Evolutionary conservation across 2,888 invertebrate genomes (phyloP), one percentile per base, ranked within the genome.

Genomic region (Ectobius pallidus): DNA sequence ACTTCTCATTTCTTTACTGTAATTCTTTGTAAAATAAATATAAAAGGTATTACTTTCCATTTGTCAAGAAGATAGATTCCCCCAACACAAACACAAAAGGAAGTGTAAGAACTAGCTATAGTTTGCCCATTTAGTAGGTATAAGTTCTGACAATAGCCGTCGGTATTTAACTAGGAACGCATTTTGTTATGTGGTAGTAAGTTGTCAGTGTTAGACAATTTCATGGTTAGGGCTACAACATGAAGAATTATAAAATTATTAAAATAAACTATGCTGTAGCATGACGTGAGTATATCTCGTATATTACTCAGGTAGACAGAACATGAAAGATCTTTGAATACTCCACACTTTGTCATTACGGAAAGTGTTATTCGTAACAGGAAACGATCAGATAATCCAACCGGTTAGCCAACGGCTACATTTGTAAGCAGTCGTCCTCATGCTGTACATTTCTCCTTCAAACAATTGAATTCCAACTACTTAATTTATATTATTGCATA

Each of bases 171-270:
- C 6, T 2, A 32, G 30, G 14, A 14, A 58, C 27, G 30, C n/a
- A 58, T 58, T 58, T 30, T 58, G 9, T 16, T 52, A 25, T 11
- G 14, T 20, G 3, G 52, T 58, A 58, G 58, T 58, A 58, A 58
- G 58, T 25, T 32, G 58, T 58, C 58, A 58, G 0, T n/a, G 30
- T 30, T 25, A 58, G 58, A 58, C 58, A 7, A 30, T 30, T 30
- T 58, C 58, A 58, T n/a, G 58, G 30, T 32, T 3, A 58, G 30
- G 30, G n/a, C 16, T 30, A 25, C 58, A n/a, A 30, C 30, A 58
- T 32, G 58, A 58, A 25, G 58, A 58, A 55, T 55, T 55, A 55
- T 58, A 58, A 58, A 58, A 58, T 58, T 58, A 58, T 58, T 22
- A 25, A 58, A 58, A 58, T 58, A 58, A 58, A 58, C 58, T 25